Evolutionary conservation across 1,140 invertebrate genomes (phyloP).

Genomic region (Diprion similis): DNA sequence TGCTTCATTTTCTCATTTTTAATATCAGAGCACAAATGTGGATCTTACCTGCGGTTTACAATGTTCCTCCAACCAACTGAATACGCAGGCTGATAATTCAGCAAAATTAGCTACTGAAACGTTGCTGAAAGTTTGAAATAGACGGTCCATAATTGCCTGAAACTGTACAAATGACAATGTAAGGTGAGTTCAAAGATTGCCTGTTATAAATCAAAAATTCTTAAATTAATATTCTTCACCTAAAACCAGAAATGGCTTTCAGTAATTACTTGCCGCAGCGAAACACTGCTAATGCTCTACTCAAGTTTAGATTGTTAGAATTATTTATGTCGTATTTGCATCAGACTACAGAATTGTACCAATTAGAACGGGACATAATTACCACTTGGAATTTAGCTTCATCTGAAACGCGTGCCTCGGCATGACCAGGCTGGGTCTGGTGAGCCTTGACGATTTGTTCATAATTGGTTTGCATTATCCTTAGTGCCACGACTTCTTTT

Average conservation of each 20-base stretch:
- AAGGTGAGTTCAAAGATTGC: slow-evolving; percentile 18
- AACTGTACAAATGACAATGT: slow-evolving; percentile 71
- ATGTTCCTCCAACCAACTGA: slow-evolving; percentile 96
- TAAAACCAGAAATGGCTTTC: too few relatives aligned
- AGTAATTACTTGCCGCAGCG: too few relatives aligned
- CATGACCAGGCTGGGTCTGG: slow-evolving; percentile 88
- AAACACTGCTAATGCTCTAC: too few relatives aligned
- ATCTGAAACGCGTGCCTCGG: slow-evolving; percentile 87
- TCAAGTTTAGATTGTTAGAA: too few relatives aligned
- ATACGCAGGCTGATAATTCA: slow-evolving; percentile 91
- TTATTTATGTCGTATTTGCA: too few relatives aligned
- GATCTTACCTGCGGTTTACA: slow-evolving; percentile 86
- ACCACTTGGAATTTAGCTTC: slow-evolving; percentile 97
- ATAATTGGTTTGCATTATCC: slow-evolving; percentile 94
- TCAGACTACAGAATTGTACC: too few relatives aligned
- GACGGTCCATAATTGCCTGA: slow-evolving; percentile 91
- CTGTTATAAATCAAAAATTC: too few relatives aligned
- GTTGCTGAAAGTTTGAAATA: slow-evolving; percentile 89
- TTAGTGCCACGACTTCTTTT: slow-evolving; percentile 92
- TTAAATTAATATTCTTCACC: too few relatives aligned
- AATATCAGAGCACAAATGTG: not conserved
- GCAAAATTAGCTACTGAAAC: slow-evolving; percentile 92
- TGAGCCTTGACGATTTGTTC: slow-evolving; percentile 96
- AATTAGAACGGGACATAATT: slow-evolving; percentile 48
- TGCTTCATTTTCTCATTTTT: not conserved